Evolutionary conservation across 2,797 vertebrate genomes (phyloP), one percentile per base, ranked within the genome.

Genomic region (Takifugu ocellatus): DNA sequence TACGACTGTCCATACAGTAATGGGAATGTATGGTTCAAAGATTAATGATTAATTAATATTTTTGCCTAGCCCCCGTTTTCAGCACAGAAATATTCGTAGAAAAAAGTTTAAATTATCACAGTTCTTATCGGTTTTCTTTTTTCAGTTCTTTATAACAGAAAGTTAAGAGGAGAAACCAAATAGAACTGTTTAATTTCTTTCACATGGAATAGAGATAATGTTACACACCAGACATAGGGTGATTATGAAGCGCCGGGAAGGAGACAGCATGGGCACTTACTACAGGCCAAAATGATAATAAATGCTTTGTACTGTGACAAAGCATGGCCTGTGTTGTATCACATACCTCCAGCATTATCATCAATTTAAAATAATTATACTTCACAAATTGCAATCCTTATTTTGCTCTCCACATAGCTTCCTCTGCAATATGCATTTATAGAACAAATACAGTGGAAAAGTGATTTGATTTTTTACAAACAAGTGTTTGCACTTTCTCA

Each of bases 271-370:
- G 67, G 77, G 55, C 61, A 57, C 71, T 56, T 56, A 75, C 36
- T 76, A 48, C 53, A 36, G 43, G 63, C 8, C 31, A 65, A 53
- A 60, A 52, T 49, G 62, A 81, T 79, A 85, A 85, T 85, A 86
- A 77, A 85, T 66, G 79, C 77, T 79, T 82, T 88, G 85, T 87
- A 59, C 63, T 55, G 56, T 48, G 57, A 86, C 82, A 85, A 86
- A 79, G 78, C 61, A 54, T 45, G 43, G 63, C 63, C 73, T 84
- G 81, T 86, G 66, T 54, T 63, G 59, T 66, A 71, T 50, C 45
- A 36, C 65, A 79, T 72, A 63, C 56, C 72, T 78, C 59, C 55
- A 68, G 70, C 66, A 70, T 72, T 63, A 80, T 82, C 61, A 68
- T 62, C 75, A 68, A 72, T 72, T 60, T 59, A 54, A 74, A 70